phyloP scores from a whole-genome alignment of 2,888 invertebrate species.

The Chymomyza fuscimana region DNA sequence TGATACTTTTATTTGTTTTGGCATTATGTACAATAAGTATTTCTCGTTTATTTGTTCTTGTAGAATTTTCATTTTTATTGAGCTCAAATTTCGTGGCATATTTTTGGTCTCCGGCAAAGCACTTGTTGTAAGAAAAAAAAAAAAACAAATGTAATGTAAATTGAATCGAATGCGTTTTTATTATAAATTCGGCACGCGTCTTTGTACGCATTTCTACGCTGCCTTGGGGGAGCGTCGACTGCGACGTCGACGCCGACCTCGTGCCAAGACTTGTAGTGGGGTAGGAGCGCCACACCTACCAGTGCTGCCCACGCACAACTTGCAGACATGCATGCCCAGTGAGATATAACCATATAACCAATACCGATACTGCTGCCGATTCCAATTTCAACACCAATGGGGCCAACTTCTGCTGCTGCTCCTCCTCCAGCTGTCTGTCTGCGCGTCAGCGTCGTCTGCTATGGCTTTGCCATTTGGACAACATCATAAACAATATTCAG shows the following conservation, averaged over 20 bases:
- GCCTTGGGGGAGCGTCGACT: conserved; percentile 12
- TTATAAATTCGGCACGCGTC: conserved; percentile 78
- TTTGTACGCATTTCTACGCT: conserved; percentile 67
- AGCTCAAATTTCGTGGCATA: conserved; percentile 60
- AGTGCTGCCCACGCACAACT: not conserved
- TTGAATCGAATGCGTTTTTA: conserved; percentile 63
- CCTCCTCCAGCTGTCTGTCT: too few species aligned
- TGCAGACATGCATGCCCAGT: not conserved
- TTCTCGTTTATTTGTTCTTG: conserved; percentile 6
- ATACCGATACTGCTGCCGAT: conserved; percentile 3
- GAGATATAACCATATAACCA: conserved; percentile 13
- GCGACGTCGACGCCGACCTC: not conserved
- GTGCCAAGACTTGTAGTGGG: conserved; percentile 39
- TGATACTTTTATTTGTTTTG: conserved; percentile 2
- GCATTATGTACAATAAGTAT: not conserved
- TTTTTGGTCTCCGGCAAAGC: conserved; percentile 22
- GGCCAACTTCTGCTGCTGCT: too few species aligned
- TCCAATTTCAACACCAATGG: not conserved
- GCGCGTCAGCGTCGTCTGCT: too few species aligned
- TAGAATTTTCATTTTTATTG: conserved; percentile 49
- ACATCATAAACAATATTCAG: conserved; percentile 52
- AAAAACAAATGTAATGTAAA: conserved; percentile 41
- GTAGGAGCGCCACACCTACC: not conserved
- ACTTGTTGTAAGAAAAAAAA: conserved; percentile 43
- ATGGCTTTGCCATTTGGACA: not conserved